A percentile compares a stretch with the other conserved stretches of the same genome.
phyloP scores from a whole-genome alignment of 2,888 invertebrate genomes.

The Himalopsyche kuldschensis region DNA sequence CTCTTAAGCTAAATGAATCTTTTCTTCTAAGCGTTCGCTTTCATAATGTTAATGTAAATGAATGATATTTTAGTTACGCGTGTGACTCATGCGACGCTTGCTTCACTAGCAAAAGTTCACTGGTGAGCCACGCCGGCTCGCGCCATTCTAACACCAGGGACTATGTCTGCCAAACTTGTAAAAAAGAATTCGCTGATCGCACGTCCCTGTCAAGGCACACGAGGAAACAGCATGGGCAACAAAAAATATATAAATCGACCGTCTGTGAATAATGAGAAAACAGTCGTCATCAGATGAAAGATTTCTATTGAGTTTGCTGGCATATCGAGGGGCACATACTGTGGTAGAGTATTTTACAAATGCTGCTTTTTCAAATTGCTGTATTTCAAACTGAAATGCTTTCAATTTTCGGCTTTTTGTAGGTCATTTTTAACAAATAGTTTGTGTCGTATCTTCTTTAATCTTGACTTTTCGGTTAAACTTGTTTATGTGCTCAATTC shows the following conservation, averaged over 20 bases:
- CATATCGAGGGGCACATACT: too few relatives aligned
- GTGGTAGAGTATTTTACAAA: too few relatives aligned
- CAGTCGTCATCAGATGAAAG: background rate
- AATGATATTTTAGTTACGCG: background rate
- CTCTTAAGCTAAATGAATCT: too few relatives aligned
- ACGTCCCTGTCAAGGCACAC: background rate
- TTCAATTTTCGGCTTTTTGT: too few relatives aligned
- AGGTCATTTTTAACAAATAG: too few relatives aligned
- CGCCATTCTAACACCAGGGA: conserved; percentile 3
- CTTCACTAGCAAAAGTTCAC: conserved; percentile 21
- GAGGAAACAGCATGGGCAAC: background rate
- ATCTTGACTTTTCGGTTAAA: too few relatives aligned
- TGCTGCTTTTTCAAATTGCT: too few relatives aligned
- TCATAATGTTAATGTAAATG: too few relatives aligned
- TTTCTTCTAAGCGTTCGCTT: too few relatives aligned
- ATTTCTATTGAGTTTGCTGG: background rate
- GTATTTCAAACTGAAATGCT: too few relatives aligned
- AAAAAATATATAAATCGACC: background rate
- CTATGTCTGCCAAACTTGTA: background rate
- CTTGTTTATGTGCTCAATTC: too few relatives aligned
- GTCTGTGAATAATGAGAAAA: background rate
- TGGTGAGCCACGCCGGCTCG: conserved; percentile 7
- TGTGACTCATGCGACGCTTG: conserved; percentile 8
- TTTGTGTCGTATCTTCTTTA: too few relatives aligned
- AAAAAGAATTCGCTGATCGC: conserved; percentile 1